Base-by-base conservation (phyloP, 2,113 vertebrate genomes). In the Salvelinus sp. region DNA sequence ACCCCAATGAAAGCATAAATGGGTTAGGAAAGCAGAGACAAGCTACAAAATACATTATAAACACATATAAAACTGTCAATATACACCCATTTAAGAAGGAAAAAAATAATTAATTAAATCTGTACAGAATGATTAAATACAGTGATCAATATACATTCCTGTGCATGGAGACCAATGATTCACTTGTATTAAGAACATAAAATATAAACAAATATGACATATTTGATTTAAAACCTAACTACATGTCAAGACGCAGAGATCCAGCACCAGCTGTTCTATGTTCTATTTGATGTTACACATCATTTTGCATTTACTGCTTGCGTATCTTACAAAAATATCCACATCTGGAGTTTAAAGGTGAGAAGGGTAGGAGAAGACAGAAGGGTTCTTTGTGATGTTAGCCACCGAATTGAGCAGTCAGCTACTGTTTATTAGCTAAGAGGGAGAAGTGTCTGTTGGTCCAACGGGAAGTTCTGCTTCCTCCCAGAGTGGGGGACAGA, bases 71-170 rank as follows among this genome's bases (percentile, higher is more conserved):
- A 76, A 82, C 73, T 74, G 77, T 80, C 76, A 79, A 78, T 80
- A 83, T 57, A 73, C 69, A 75, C 69, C 58, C 65, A 77, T 79
- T 80, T 78, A 69, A 87, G 16, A 88, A 77, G 87, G 12, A 44
- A 1, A 33, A 33, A 6, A 33, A 1, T 10, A 75, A 85, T 77
- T 63, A 80, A 33, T 33, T 6, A 33, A 77, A 88, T 89, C 85
- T 93, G 88, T 92, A 93, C 90, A 93, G 72, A 84, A 85, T 78
- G 92, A 92, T 92, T 91, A 92, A 90, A 93, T 89, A 93, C 88
- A 92, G 85, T 92, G 83, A 87, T 88, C 89, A 82, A 81, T 90
- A 93, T 92, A 91, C 88, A 92, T 92, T 93, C 87, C 86, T 84
- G 83, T 88, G 85, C 86, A 91, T 87, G 79, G 83, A 85, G 85